Base-by-base conservation (phyloP, 1,140 invertebrate species). In the Oryzaephilus surinamensis region DNA sequence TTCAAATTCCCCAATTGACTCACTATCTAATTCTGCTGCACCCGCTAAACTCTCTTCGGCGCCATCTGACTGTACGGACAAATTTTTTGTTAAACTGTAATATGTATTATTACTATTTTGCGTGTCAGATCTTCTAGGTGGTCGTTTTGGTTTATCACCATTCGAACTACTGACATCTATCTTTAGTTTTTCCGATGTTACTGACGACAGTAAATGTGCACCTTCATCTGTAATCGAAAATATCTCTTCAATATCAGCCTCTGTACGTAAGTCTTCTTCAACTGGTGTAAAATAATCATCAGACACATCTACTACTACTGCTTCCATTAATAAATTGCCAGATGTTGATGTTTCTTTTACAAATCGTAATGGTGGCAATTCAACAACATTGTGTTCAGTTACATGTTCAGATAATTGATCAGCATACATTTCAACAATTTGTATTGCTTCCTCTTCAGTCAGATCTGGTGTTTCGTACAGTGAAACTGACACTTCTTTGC, bases 391-490 rank as follows among this genome's bases (percentile, higher is more conserved):
- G 41, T 86, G 82, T 61, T 88, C 85, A 43, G 85, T 84, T 3
- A 91, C 75, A 58, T 89, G 82, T 65, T 91, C 87, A 0, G 86
- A 90, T 30, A 90, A 68, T 61, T 93, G 84, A 58, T 93, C 85
- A 0, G 87, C 87, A 62, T 91, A 93, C 84, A 91, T 90, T 69
- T 93, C 87, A 0, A 91, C 80, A 51, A 93, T 88, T 62, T 91
- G 81, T 8, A 90, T 64, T 0, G 87, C 88, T 66, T 93, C 86
- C 60, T 90, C 84, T 66, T 91, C 85, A 0, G 87, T 91, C 10
- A 92, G 67, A 65, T 93, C 88, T 1, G 87, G 87, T 1, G 88
- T 92, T 69, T 92, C 87, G 55, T 91, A 92, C 2, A 92, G 62
- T 5, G 85, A 90, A 1, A 92, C 83, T 0, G 86, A 90, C 0